Evolutionary conservation across 2,888 invertebrate species (phyloP).

Genomic region (Junonia oenone): DNA sequence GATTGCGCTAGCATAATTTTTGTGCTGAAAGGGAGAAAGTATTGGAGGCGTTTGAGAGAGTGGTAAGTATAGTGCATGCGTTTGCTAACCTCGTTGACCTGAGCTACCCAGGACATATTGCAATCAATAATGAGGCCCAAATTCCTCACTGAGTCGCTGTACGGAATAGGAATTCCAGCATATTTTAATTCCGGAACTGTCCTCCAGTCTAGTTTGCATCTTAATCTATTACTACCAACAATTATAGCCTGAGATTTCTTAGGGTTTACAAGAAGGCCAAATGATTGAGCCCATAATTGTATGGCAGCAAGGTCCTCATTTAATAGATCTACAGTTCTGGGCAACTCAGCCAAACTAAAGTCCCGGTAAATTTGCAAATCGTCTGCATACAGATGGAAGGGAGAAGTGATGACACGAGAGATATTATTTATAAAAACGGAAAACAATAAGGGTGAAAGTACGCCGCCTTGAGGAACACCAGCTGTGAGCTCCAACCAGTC

Average conservation of each 20-base stretch:
- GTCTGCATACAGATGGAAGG: neutral
- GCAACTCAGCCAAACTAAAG: constrained; percentile 17
- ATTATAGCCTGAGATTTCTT: constrained; percentile 13
- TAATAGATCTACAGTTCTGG: neutral
- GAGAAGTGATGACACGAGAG: neutral
- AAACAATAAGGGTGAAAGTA: neutral
- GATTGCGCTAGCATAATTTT: constrained; percentile 11
- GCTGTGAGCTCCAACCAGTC: neutral
- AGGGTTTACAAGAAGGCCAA: constrained; percentile 4
- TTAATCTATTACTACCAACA: neutral
- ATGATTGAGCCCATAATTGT: neutral
- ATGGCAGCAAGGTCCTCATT: neutral
- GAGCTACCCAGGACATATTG: neutral
- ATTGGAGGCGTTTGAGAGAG: neutral
- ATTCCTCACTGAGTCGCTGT: neutral
- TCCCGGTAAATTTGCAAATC: constrained; percentile 62
- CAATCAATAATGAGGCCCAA: neutral
- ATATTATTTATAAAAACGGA: neutral
- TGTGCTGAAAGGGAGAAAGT: constrained; percentile 4
- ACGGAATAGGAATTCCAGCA: neutral
- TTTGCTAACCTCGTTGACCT: neutral
- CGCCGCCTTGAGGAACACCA: neutral
- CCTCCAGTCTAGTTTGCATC: neutral
- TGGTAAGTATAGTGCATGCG: neutral
- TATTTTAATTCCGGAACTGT: neutral